Conservation (phyloP, 2,888 invertebrate genomes). For the Lissocephala sabroskyi region DNA sequence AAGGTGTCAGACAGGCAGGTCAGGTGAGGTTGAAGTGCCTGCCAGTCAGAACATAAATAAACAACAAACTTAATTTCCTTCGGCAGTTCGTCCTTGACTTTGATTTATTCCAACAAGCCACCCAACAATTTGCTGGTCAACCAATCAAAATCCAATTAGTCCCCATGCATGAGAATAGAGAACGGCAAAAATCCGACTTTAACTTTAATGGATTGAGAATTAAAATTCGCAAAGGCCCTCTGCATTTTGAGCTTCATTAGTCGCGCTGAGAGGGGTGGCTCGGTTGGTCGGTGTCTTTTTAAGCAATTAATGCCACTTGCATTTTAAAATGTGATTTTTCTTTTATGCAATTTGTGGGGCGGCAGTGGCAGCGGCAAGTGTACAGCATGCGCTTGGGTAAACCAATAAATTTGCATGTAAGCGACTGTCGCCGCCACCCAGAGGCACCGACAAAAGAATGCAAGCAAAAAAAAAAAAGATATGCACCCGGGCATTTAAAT, state of each 20-base stretch:
- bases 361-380: not conserved
- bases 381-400: conserved; percentile 14
- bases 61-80: too few relatives aligned
- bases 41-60: too few relatives aligned
- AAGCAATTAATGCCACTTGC: conserved; percentile 15
- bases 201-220: too few relatives aligned
- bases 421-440: not conserved
- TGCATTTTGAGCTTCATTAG: not conserved
- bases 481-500: conserved; percentile 41
- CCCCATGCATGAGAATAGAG: too few relatives aligned
- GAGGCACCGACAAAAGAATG: conserved; percentile 1
- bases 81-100: too few relatives aligned
- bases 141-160: too few relatives aligned
- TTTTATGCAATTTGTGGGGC: conserved; percentile 25
- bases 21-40: too few relatives aligned
- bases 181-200: too few relatives aligned
- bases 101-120: too few relatives aligned
- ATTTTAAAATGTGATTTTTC: conserved; percentile 26
- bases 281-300: not conserved
- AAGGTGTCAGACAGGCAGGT: too few relatives aligned
- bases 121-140: too few relatives aligned
- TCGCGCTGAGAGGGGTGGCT: conserved; percentile 2
- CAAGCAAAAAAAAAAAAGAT: conserved; percentile 20
- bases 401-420: conserved; percentile 48
- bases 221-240: too few relatives aligned